A percentile compares a stretch with the other conserved stretches of the same genome.
phyloP scores from a whole-genome alignment of 2,113 vertebrate species.

The Epinephelus lanceolatus region DNA sequence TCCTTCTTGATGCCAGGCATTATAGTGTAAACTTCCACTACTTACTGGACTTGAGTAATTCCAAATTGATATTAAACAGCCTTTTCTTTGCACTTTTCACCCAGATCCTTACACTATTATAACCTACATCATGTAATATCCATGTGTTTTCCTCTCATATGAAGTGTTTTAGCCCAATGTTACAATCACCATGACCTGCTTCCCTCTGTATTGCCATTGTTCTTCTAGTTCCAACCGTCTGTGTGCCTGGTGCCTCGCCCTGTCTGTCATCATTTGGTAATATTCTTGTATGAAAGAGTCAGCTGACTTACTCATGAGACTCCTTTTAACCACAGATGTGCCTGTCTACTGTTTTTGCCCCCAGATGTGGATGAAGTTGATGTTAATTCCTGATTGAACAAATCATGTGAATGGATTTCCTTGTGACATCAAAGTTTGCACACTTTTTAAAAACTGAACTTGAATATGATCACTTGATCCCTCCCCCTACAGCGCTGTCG shows the following conservation, averaged over 20 bases:
- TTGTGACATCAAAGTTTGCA: not conserved
- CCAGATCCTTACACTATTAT: not conserved
- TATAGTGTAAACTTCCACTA: not conserved
- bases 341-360: too few relatives aligned
- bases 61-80: not conserved
- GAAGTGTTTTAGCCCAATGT: not conserved
- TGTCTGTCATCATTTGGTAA: not conserved
- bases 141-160: not conserved
- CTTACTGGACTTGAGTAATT: not conserved
- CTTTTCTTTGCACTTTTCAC: not conserved
- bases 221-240: not conserved
- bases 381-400: not conserved
- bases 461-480: not conserved
- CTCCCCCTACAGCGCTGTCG: not conserved
- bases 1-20: not conserved
- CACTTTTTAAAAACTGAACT: not conserved
- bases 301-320: not conserved
- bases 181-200: not conserved
- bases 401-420: not conserved
- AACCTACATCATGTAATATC: not conserved
- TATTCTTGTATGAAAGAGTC: not conserved
- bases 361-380: not conserved
- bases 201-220: not conserved
- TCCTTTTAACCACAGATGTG: not conserved
- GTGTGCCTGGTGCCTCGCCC: not conserved